phyloP scores from a whole-genome alignment of 2,888 invertebrate genomes.

The Andrena minutula region DNA sequence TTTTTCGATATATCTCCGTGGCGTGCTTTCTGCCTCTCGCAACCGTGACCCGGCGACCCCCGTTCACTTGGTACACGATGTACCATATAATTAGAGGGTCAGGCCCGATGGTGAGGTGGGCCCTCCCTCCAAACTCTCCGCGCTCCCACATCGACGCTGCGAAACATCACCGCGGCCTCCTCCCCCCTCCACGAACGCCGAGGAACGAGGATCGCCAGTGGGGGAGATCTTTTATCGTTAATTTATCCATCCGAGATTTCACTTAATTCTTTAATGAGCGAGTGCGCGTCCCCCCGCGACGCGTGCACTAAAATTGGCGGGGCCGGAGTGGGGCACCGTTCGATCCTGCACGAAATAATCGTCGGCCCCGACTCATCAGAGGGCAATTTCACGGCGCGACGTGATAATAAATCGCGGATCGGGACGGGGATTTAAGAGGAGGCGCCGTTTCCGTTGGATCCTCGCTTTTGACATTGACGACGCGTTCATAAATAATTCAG shows the following conservation, averaged over 20 bases:
- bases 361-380: constrained; percentile 25
- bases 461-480: neutral
- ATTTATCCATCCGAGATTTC: constrained; percentile 67
- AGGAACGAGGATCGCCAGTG: constrained; percentile 32
- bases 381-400: constrained; percentile 42
- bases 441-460: constrained; percentile 3
- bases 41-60: constrained; percentile 82
- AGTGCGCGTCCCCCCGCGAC: constrained; percentile 11
- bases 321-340: neutral
- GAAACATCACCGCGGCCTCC: constrained; percentile 46
- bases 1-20: constrained; percentile 77
- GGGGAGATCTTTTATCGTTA: constrained; percentile 62
- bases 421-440: constrained; percentile 28
- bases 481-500: constrained; percentile 42
- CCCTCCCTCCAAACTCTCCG: constrained; percentile 63
- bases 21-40: constrained; percentile 74
- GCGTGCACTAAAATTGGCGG: neutral
- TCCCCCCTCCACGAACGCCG: constrained; percentile 17
- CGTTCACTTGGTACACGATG: constrained; percentile 74
- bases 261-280: constrained; percentile 64
- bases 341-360: neutral
- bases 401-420: constrained; percentile 42
- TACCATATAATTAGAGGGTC: constrained; percentile 84
- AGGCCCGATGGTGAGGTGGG: constrained; percentile 67
- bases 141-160: constrained; percentile 54